Percentiles rank a stretch among this genome's conserved stretches.
phyloP scores from a whole-genome alignment of 2,113 vertebrate species.

The Thunnus maccoyii region DNA sequence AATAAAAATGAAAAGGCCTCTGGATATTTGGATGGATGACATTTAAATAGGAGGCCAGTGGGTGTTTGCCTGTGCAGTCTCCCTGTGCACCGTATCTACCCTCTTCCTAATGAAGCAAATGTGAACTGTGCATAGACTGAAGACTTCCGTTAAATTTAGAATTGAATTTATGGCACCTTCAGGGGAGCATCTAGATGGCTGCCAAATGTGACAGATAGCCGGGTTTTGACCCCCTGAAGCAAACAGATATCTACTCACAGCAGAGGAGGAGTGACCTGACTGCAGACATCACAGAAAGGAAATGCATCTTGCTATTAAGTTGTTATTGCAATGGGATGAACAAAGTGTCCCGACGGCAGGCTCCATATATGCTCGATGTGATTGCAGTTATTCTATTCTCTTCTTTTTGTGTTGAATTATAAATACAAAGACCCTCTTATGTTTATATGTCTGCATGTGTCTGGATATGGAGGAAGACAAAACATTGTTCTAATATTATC shows the following conservation, averaged over 20 bases:
- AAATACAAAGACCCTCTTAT: conserved; percentile 1
- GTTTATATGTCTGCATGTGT: not conserved
- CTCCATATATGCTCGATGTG: not conserved
- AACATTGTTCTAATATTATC: not conserved
- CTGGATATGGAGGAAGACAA: not conserved
- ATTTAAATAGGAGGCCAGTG: conserved; percentile 61
- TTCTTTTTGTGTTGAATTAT: conserved; percentile 5
- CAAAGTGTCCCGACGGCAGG: conserved; percentile 29
- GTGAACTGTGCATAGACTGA: conserved; percentile 39
- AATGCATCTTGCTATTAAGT: conserved; percentile 47
- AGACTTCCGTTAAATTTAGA: conserved; percentile 51
- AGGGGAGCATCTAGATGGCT: conserved; percentile 59
- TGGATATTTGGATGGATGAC: conserved; percentile 51
- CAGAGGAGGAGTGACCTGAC: conserved; percentile 51
- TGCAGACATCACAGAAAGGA: conserved; percentile 54
- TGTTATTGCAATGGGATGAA: conserved; percentile 47
- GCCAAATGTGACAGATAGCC: conserved; percentile 68
- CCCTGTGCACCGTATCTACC: conserved; percentile 18
- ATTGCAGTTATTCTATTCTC: conserved; percentile 1
- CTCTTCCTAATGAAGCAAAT: conserved; percentile 52
- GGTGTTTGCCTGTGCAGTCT: conserved; percentile 38
- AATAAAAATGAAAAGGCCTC: conserved; percentile 43
- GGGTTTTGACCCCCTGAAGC: conserved; percentile 67
- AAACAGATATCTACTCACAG: conserved; percentile 55
- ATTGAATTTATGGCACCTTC: conserved; percentile 53